phyloP scores from a whole-genome alignment of 2,888 invertebrate species.

The Cheilosia soror region DNA sequence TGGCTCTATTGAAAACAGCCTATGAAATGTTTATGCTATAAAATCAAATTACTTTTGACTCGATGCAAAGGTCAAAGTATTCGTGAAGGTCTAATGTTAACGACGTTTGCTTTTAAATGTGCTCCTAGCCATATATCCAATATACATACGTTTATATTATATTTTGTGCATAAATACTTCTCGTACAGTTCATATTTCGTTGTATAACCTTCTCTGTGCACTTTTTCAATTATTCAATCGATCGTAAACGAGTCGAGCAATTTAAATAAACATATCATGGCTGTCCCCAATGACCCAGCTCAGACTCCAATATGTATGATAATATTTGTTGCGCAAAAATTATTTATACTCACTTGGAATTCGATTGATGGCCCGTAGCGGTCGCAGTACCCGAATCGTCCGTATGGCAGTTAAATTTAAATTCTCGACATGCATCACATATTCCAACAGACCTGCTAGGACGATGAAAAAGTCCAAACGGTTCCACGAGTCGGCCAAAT shows the following conservation, averaged over 20 bases:
- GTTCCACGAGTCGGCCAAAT: conserved; percentile 99
- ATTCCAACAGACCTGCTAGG: conserved; percentile 95
- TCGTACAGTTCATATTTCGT: not conserved
- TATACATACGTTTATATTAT: too few species aligned
- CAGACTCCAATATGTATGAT: conserved; percentile 42
- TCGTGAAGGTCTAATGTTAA: too few species aligned
- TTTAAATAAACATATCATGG: conserved; percentile 48
- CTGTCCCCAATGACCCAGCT: not conserved
- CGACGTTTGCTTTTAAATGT: too few species aligned
- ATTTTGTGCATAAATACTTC: too few species aligned
- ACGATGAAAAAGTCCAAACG: conserved; percentile 99
- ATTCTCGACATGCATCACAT: conserved; percentile 97
- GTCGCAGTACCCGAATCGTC: conserved; percentile 98
- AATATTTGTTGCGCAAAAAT: conserved; percentile 34
- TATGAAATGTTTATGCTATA: too few species aligned
- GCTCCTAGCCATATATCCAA: not conserved
- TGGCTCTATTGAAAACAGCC: too few species aligned
- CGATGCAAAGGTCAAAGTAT: too few species aligned
- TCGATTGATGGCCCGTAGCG: conserved; percentile 98
- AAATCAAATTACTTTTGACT: too few species aligned
- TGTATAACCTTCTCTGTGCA: not conserved
- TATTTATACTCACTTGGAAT: conserved; percentile 95
- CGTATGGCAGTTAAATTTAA: conserved; percentile 99
- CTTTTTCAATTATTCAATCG: conserved; percentile 22
- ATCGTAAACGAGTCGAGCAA: conserved; percentile 18